Evolutionary conservation across 2,888 invertebrate genomes (phyloP).

Genomic region (Prenolepis imparis): DNA sequence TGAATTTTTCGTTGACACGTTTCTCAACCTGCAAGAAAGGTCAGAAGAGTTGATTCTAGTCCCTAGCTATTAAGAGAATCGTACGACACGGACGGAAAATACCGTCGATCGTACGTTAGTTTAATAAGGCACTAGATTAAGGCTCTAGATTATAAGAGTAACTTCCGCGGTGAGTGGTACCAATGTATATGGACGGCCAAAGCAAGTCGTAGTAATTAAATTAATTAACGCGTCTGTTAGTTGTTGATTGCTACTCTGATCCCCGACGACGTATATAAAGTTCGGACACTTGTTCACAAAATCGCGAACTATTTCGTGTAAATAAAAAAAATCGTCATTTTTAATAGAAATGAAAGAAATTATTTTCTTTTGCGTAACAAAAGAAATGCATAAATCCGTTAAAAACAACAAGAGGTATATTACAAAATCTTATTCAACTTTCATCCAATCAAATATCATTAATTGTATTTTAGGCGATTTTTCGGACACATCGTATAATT

Average conservation of each 20-base stretch:
- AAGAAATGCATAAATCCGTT: not conserved
- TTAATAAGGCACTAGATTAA: constrained; percentile 65
- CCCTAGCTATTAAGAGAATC: constrained; percentile 80
- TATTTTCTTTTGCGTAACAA: not conserved
- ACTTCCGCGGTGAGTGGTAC: not conserved
- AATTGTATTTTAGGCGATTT: not conserved
- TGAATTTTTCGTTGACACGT: constrained; percentile 75
- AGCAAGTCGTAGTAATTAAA: constrained; percentile 37
- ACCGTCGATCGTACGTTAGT: constrained; percentile 61
- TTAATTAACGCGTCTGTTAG: constrained; percentile 31
- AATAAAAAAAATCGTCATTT: not conserved
- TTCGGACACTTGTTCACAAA: not conserved
- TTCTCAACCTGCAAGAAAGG: constrained; percentile 78
- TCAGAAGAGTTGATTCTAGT: constrained; percentile 84
- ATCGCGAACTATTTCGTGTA: not conserved
- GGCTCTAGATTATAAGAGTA: not conserved
- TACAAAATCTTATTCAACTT: not conserved
- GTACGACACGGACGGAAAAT: constrained; percentile 48
- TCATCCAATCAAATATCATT: not conserved
- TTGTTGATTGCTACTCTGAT: constrained; percentile 67
- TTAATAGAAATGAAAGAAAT: not conserved
- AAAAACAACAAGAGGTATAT: not conserved
- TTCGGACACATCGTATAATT: not conserved
- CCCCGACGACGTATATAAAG: constrained; percentile 47
- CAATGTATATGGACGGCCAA: not conserved